Evolutionary conservation across 2,797 vertebrate genomes (phyloP), one percentile per base, ranked within the genome.

Genomic region (Margarornis squamiger): DNA sequence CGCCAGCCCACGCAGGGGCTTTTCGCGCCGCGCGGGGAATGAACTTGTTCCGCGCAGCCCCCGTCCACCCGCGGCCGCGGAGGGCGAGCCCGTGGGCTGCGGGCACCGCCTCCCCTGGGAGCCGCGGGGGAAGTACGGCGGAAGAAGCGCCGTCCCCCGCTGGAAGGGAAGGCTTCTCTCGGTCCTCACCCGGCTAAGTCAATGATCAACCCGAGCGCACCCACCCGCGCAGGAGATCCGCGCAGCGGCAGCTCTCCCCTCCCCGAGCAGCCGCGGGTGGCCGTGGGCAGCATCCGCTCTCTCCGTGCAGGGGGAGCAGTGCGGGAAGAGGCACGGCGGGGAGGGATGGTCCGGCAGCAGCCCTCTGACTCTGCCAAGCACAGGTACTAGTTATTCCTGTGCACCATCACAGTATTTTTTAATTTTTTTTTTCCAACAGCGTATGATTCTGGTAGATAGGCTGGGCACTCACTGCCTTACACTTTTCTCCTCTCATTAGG

Each of bases 111-210:
- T 57, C 27, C 34, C 32, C 70, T 36, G 18, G 38, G 26, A 65
- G 22, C 45, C 62, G 2, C 39, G 22, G 43, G 32, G 4, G 24
- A 9, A 38, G 30, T 2, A 59, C 22, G n/a, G 49, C 55, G 21
- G 55, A 14, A 36, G 46, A 21, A 29, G 48, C 8, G 14, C 41
- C 14, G 24, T 34, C 65, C 16, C 51, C 55, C 15, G 23, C 48
- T 5, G 66, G 43, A 34, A 30, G 15, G 27, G 46, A 46, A 59
- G 15, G 26, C 23, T 83, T 43, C 36, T 48, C 46, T 26, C 32
- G 0, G 12, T 7, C 19, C 12, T 0, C 12, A 1, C 29, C 8
- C 13, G 20, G 43, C 61, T 34, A 41, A 6, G 22, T 27, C 26
- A 6, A 6, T 7, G n/a, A 6, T 22, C 20, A 30, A 9, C 57